Conservation (phyloP, 2,797 vertebrate genomes). For the Anabacerthia variegaticeps region DNA sequence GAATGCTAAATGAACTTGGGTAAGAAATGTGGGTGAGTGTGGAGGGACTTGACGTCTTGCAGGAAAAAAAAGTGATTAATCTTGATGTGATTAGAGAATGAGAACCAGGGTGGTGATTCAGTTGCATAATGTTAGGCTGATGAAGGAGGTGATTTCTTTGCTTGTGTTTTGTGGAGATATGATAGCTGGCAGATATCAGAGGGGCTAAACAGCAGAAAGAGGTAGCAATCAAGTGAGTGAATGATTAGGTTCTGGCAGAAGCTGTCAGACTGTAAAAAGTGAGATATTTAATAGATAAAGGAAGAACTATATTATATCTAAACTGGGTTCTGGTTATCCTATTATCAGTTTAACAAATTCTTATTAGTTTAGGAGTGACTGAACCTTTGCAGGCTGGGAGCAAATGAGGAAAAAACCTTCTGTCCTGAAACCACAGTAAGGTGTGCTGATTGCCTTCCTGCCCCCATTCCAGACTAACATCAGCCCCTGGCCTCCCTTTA, state of each 20-base stretch:
- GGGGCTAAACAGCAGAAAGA: not conserved
- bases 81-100: not conserved
- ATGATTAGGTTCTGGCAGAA: not conserved
- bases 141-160: not conserved
- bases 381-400: not conserved
- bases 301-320: not conserved
- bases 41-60: not conserved
- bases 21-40: not conserved
- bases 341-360: not conserved
- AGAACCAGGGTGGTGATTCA: not conserved
- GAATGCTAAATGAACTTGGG: not conserved
- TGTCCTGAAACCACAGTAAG: not conserved
- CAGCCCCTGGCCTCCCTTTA: not conserved
- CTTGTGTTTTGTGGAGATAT: not conserved
- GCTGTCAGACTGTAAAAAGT: not conserved
- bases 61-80: not conserved
- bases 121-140: not conserved
- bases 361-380: not conserved
- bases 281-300: not conserved
- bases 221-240: not conserved
- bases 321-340: not conserved
- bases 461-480: not conserved
- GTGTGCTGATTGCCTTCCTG: not conserved
- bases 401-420: not conserved
- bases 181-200: not conserved